Conservation (phyloP, 1,140 invertebrate genomes). For the Antheraea mylitta region DNA sequence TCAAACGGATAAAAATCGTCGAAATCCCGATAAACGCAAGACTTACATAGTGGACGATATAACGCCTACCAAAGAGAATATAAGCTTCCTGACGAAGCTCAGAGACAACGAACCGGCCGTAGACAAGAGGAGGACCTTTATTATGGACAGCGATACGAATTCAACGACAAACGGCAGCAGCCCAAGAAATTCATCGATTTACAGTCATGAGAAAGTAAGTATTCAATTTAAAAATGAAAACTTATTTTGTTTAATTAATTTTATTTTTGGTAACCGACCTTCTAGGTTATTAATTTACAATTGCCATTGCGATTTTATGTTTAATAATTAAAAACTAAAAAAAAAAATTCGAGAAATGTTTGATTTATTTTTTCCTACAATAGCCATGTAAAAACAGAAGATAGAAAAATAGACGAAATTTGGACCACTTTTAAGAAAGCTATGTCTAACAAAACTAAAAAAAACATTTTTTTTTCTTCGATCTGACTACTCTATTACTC, state of each 20-base stretch:
- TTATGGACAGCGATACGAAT: slow-evolving; percentile 72
- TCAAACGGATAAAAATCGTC: slow-evolving; percentile 51
- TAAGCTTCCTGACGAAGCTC: slow-evolving; percentile 49
- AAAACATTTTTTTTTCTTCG: too few species aligned
- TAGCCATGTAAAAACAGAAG: too few species aligned
- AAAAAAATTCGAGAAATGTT: too few species aligned
- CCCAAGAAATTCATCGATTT: slow-evolving; percentile 69
- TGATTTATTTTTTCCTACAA: too few species aligned
- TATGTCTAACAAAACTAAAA: too few species aligned
- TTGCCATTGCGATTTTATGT: too few species aligned
- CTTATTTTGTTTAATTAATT: neutral
- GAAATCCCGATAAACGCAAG: slow-evolving; percentile 53
- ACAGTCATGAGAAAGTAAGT: slow-evolving; percentile 57
- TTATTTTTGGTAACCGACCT: neutral
- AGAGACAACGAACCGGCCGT: slow-evolving; percentile 37
- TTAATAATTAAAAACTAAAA: too few species aligned
- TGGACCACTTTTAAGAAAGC: too few species aligned
- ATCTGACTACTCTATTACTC: too few species aligned
- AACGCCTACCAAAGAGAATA: slow-evolving; percentile 61
- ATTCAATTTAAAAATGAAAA: neutral
- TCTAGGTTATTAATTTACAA: too few species aligned
- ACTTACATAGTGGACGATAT: slow-evolving; percentile 59
- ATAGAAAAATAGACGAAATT: too few species aligned
- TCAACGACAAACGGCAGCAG: slow-evolving; percentile 73
- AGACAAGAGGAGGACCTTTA: slow-evolving; percentile 66